Percentiles rank a stretch among this genome's conserved stretches.
phyloP scores from a whole-genome alignment of 2,888 invertebrate species.

The Eristalinus aeneus region DNA sequence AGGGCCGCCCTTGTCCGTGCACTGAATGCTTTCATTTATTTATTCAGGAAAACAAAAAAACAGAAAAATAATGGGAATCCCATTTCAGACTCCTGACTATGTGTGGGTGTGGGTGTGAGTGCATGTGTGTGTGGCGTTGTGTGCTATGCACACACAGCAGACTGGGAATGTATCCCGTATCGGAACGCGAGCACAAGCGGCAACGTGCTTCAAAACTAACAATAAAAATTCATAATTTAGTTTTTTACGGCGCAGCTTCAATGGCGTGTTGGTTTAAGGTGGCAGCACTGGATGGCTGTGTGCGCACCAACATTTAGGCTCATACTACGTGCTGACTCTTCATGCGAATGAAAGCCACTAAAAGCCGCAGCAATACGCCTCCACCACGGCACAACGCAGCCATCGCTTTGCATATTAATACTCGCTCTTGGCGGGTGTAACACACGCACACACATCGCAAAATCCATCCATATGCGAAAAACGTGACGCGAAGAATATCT shows the following conservation, averaged over 20 bases:
- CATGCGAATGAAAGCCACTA: conserved; percentile 33
- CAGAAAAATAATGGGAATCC: conserved; percentile 64
- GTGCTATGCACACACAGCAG: conserved; percentile 48
- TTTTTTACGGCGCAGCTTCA: conserved; percentile 21
- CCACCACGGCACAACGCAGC: not conserved
- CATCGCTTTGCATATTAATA: conserved; percentile 54
- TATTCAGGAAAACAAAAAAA: conserved; percentile 12
- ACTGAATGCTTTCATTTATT: conserved; percentile 54
- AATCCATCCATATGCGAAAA: conserved; percentile 24
- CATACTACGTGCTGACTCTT: conserved; percentile 50
- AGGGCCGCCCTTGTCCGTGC: conserved; percentile 65
- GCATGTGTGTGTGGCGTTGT: conserved; percentile 33
- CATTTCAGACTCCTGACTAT: conserved; percentile 65
- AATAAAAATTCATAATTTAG: conserved; percentile 70
- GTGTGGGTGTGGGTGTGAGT: conserved; percentile 9
- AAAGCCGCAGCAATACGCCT: conserved; percentile 59
- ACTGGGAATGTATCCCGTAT: conserved; percentile 22
- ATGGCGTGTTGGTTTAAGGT: conserved; percentile 53
- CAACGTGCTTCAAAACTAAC: conserved; percentile 61
- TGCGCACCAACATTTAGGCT: conserved; percentile 34
- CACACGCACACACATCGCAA: conserved; percentile 46
- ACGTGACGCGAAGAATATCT: conserved; percentile 62
- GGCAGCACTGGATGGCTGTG: conserved; percentile 27
- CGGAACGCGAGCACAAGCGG: not conserved
- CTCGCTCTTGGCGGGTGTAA: conserved; percentile 13